A percentile compares a stretch with the other conserved stretches of the same genome.
These are phyloP conservation scores for Embiotoca jacksoni DNA, from an alignment of 2,113 vertebrate genomes.

Conservation along the genomic window DNA sequence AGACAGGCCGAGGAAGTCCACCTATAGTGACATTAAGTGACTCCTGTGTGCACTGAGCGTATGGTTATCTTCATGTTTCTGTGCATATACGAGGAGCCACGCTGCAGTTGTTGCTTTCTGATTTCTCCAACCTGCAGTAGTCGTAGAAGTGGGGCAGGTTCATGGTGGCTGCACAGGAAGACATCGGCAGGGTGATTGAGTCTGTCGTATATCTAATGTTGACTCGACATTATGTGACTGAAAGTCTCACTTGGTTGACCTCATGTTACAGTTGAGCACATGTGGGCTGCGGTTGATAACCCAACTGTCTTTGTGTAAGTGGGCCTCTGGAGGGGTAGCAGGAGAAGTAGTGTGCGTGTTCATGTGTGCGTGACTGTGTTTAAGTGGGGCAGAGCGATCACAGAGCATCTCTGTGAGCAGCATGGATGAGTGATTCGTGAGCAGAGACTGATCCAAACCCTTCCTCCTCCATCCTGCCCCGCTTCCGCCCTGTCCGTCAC, in stretches of 20 bases:
- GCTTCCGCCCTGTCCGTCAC: slow-evolving; percentile 32
- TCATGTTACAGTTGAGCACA: slow-evolving; percentile 35
- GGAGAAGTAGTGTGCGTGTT: slow-evolving; percentile 17
- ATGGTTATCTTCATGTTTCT: slow-evolving; percentile 21
- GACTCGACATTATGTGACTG: slow-evolving; percentile 57
- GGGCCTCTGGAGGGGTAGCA: slow-evolving; percentile 32
- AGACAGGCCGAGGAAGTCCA: slow-evolving; percentile 28
- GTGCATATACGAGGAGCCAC: slow-evolving; percentile 15
- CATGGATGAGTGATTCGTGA: slow-evolving; percentile 57
- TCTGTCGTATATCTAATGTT: slow-evolving; percentile 21
- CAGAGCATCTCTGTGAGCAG: slow-evolving; percentile 47
- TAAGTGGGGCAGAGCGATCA: slow-evolving; percentile 62
- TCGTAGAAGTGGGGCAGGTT: slow-evolving; percentile 45
- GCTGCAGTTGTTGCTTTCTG: background rate
- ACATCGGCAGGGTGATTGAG: slow-evolving; percentile 28
- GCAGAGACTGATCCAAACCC: slow-evolving; percentile 43
- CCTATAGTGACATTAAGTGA: slow-evolving; percentile 32
- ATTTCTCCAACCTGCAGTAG: slow-evolving; percentile 12
- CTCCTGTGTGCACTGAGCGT: slow-evolving; percentile 29
- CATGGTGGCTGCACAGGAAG: slow-evolving; percentile 35
- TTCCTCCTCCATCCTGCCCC: slow-evolving; percentile 34
- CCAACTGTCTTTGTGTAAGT: slow-evolving; percentile 50
- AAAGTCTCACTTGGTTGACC: slow-evolving; percentile 45
- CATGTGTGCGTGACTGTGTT: slow-evolving; percentile 28
- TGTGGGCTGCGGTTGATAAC: slow-evolving; percentile 22